Conservation (phyloP, 2,797 vertebrate genomes). For the Zenarchopterus dispar region DNA sequence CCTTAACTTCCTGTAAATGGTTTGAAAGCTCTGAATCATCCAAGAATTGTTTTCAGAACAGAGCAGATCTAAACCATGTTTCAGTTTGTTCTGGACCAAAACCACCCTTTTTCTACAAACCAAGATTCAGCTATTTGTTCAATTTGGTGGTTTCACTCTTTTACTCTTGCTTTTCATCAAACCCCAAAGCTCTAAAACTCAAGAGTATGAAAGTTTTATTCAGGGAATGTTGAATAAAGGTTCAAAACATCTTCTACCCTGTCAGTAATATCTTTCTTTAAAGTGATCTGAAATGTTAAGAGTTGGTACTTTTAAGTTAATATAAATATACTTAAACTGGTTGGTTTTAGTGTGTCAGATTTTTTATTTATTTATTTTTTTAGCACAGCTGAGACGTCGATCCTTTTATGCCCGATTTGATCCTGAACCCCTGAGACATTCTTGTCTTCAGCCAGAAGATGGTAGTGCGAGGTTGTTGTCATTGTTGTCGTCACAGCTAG, state of each 20-base stretch:
- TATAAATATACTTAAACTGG: no score
- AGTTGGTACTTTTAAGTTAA: no score
- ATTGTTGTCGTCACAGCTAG: conserved; percentile 56
- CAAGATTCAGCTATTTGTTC: background rate
- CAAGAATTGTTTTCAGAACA: background rate
- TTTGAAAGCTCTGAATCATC: no score
- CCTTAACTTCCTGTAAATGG: no score
- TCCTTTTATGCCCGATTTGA: conserved; percentile 30
- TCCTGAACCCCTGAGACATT: conserved; percentile 24
- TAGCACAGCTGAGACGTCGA: conserved; percentile 14
- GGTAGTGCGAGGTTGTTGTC: conserved; percentile 70
- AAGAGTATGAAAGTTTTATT: no score
- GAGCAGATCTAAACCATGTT: background rate
- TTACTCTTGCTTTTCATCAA: background rate
- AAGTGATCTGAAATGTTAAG: no score
- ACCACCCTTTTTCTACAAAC: background rate
- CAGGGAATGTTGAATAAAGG: no score
- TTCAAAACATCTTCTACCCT: no score
- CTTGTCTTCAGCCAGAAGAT: conserved; percentile 83
- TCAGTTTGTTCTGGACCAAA: background rate
- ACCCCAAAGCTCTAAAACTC: background rate
- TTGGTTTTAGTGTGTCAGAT: background rate
- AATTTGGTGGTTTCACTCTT: background rate
- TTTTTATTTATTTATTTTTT: no score
- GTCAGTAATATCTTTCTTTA: no score